A percentile compares a stretch with the other conserved stretches of the same genome.
Conservation (phyloP, 2,113 vertebrate species). For the Baryphthengus martii region DNA sequence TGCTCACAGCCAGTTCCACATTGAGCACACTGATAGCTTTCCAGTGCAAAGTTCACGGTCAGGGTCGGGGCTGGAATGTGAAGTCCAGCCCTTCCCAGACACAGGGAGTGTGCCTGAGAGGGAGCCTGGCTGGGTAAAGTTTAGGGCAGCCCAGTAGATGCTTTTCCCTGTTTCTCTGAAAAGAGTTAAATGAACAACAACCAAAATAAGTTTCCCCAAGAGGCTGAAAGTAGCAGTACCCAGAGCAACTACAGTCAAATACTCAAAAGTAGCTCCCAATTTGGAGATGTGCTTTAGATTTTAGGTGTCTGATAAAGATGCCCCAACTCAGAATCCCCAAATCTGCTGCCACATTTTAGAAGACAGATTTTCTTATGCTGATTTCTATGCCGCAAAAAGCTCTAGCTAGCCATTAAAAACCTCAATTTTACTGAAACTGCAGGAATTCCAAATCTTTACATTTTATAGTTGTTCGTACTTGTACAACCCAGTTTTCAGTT, state of each 20-base stretch:
- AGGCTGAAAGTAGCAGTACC: background rate
- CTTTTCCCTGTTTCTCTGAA: background rate
- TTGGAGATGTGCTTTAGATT: background rate
- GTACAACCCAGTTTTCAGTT: too few relatives aligned
- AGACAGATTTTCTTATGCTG: background rate
- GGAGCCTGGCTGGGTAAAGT: background rate
- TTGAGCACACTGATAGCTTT: background rate
- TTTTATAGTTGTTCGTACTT: background rate
- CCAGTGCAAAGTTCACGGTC: background rate
- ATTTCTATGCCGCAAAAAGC: background rate
- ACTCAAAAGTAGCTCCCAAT: background rate
- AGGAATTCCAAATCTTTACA: background rate
- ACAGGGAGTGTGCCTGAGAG: background rate
- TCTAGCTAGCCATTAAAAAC: background rate
- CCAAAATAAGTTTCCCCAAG: background rate
- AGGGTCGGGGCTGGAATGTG: slow-evolving; percentile 19
- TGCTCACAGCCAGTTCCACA: background rate
- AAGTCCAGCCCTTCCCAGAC: background rate
- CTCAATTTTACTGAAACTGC: background rate
- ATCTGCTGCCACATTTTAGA: background rate
- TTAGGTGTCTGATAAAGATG: background rate
- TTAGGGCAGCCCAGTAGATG: background rate
- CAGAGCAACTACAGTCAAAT: background rate
- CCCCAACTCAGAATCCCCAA: background rate
- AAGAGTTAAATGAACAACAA: background rate